Evolutionary conservation across 2,797 vertebrate species (phyloP).

Genomic region (Darevskia mixta): DNA sequence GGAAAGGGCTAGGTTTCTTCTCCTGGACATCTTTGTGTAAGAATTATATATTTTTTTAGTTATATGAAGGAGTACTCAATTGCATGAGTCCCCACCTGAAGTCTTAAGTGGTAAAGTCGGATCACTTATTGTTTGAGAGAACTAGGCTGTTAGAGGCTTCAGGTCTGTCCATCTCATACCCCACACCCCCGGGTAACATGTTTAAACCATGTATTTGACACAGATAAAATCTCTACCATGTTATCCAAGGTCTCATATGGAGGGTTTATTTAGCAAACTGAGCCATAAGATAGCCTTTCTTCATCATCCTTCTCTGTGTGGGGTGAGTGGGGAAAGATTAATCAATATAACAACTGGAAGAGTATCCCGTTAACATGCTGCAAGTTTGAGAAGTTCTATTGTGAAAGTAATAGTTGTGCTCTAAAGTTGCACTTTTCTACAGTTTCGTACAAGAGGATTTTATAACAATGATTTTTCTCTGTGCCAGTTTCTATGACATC

Average conservation of each 20-base stretch:
- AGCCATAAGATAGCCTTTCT: neutral
- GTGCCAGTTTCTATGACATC: slow-evolving; percentile 11
- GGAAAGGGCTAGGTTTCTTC: too few relatives aligned
- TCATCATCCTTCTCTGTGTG: neutral
- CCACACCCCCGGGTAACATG: neutral
- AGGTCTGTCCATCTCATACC: too few relatives aligned
- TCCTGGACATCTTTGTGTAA: neutral
- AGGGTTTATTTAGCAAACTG: neutral
- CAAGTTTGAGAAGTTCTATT: neutral
- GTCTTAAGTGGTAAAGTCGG: too few relatives aligned
- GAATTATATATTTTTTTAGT: neutral
- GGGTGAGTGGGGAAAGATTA: neutral
- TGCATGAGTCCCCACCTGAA: too few relatives aligned
- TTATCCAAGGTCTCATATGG: neutral
- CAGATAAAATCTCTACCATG: neutral
- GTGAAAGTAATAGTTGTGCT: neutral
- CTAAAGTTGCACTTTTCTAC: neutral
- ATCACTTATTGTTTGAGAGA: neutral
- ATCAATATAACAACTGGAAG: neutral
- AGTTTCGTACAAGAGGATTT: neutral
- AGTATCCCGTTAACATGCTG: neutral
- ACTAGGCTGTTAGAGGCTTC: neutral
- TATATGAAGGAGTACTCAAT: neutral
- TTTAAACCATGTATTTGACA: neutral
- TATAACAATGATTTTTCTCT: neutral